Conservation (phyloP, 2,797 vertebrate species). For the Megaceryle alcyon region DNA sequence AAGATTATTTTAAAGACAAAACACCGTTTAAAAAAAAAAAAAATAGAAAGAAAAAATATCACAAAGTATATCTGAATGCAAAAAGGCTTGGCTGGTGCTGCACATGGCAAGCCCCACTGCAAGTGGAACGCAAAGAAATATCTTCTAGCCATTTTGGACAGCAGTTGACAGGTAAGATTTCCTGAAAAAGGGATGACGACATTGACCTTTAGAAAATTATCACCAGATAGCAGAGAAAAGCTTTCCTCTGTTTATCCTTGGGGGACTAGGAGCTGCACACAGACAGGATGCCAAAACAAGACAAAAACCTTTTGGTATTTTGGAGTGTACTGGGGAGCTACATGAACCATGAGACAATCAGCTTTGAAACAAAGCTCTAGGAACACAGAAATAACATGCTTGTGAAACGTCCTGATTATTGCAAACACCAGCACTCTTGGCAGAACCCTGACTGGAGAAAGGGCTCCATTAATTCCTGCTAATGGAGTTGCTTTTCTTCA, state of each 20-base stretch:
- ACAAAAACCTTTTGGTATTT: slow-evolving; percentile 20
- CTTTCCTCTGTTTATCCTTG: slow-evolving; percentile 46
- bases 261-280: not conserved
- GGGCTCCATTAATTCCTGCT: slow-evolving; percentile 46
- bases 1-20: slow-evolving; percentile 8
- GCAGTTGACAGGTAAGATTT: slow-evolving; percentile 45
- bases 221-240: slow-evolving; percentile 44
- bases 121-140: slow-evolving; percentile 24
- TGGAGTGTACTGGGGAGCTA: not conserved
- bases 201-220: slow-evolving; percentile 69
- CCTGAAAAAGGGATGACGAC: slow-evolving; percentile 46
- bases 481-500: slow-evolving; percentile 11
- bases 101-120: not conserved
- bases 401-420: not conserved
- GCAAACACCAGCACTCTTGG: not conserved
- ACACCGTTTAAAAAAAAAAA: not conserved
- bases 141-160: slow-evolving; percentile 27
- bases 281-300: slow-evolving; percentile 46
- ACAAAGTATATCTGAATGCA: not conserved
- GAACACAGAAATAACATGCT: not conserved
- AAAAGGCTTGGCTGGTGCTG: not conserved
- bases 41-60: not conserved
- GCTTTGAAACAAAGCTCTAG: slow-evolving; percentile 10
- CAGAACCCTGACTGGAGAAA: not conserved
- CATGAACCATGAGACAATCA: not conserved